phyloP scores from a whole-genome alignment of 2,888 invertebrate species.

The Aphelenchoides bicaudatus region DNA sequence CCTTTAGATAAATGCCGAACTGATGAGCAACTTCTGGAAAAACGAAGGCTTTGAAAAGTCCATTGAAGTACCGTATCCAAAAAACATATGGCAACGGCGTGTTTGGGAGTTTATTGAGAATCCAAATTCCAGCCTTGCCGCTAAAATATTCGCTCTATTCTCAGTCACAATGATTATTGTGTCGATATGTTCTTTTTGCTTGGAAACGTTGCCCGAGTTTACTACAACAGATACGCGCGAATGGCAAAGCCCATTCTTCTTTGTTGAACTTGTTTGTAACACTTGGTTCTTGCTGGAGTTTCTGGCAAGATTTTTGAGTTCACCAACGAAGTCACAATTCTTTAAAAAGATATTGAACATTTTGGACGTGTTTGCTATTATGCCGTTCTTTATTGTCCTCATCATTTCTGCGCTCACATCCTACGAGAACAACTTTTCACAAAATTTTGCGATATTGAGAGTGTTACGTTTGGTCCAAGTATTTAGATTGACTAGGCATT shows the following conservation, averaged over 20 bases:
- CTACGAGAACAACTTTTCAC: too few relatives aligned
- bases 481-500: conserved; percentile 63
- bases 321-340: conserved; percentile 63
- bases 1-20: neutral
- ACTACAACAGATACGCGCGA: neutral
- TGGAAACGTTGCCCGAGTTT: conserved; percentile 9
- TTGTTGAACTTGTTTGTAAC: conserved; percentile 5
- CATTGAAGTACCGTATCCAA: neutral
- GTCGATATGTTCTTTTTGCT: neutral
- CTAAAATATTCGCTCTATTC: neutral
- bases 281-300: conserved; percentile 58
- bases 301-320: conserved; percentile 63
- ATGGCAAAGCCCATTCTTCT: conserved; percentile 4
- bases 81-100: neutral
- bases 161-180: conserved; percentile 7
- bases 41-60: conserved; percentile 9
- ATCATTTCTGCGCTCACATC: neutral
- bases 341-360: conserved; percentile 48
- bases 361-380: neutral
- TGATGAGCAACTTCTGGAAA: conserved; percentile 7
- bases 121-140: neutral
- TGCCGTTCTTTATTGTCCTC: conserved; percentile 1
- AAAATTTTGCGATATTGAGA: conserved; percentile 62
- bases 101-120: conserved; percentile 2
- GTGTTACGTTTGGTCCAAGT: conserved; percentile 62